Evolutionary conservation across 2,113 vertebrate genomes (phyloP).

Genomic region (Malaclemys terrapin): DNA sequence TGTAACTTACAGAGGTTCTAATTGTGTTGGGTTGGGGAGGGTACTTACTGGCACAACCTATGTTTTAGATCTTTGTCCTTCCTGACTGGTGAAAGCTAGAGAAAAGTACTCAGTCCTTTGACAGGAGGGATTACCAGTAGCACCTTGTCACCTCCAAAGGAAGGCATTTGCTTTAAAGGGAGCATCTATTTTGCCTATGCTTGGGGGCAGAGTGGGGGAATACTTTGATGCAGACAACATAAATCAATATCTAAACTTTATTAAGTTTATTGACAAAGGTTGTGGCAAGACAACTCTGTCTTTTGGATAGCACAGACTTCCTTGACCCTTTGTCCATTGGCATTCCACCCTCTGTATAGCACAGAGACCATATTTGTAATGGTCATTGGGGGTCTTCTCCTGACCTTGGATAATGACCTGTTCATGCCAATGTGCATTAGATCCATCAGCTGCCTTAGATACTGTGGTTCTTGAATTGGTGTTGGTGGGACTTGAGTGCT

Average conservation of each 20-base stretch:
- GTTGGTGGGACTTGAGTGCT: background rate
- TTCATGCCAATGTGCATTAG: background rate
- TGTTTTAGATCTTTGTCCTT: background rate
- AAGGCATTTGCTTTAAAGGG: background rate
- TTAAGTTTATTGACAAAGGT: background rate
- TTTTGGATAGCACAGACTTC: background rate
- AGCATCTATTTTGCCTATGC: background rate
- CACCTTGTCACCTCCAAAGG: background rate
- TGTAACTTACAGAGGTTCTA: background rate
- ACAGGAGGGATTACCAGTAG: background rate
- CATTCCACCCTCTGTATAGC: background rate
- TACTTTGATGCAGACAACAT: background rate
- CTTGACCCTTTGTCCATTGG: background rate
- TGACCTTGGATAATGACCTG: background rate
- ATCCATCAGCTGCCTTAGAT: background rate
- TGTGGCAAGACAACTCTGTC: background rate
- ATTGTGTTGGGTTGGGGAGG: too few species aligned
- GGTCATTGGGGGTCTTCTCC: too few species aligned
- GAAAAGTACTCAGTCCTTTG: background rate
- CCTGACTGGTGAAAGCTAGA: background rate
- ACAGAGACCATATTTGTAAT: background rate
- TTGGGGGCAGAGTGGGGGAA: background rate
- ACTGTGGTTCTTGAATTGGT: background rate
- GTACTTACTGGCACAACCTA: background rate
- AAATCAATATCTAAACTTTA: background rate